Evolutionary conservation across 2,888 invertebrate genomes (phyloP).

Genomic region (Podabrus alpinus): DNA sequence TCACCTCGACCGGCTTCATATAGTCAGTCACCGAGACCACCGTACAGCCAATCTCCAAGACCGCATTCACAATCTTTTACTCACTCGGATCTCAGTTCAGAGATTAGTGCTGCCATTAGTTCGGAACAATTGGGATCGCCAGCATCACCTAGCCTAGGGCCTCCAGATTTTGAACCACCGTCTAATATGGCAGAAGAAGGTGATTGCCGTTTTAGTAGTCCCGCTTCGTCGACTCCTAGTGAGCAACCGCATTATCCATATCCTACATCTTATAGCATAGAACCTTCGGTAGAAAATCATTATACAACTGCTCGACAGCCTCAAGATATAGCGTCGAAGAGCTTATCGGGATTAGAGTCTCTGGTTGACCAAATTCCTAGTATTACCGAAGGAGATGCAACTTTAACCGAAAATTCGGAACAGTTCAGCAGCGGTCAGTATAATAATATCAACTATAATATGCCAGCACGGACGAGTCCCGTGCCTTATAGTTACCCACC

Average conservation of each 20-base stretch:
- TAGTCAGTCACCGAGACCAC: constrained; percentile 50
- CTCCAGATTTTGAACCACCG: constrained; percentile 77
- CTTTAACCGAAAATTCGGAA: constrained; percentile 48
- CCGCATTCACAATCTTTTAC: constrained; percentile 63
- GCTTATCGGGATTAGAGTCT: constrained; percentile 84
- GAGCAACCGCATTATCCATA: constrained; percentile 51
- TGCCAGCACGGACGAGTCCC: constrained; percentile 53
- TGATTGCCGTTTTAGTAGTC: constrained; percentile 60
- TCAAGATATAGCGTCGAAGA: constrained; percentile 84
- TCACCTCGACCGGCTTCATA: constrained; percentile 41
- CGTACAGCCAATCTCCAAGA: constrained; percentile 49
- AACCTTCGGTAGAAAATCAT: constrained; percentile 51
- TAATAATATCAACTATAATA: constrained; percentile 56
- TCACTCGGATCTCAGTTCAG: constrained; percentile 75
- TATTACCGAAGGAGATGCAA: constrained; percentile 72
- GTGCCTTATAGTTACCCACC: constrained; percentile 51
- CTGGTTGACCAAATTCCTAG: constrained; percentile 91
- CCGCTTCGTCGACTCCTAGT: constrained; percentile 54
- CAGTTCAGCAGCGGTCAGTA: constrained; percentile 45
- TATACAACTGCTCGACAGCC: constrained; percentile 57
- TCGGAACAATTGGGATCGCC: constrained; percentile 68
- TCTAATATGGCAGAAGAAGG: constrained; percentile 60
- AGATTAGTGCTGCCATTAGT: constrained; percentile 79
- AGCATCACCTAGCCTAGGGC: constrained; percentile 68
- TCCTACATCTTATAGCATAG: constrained; percentile 52